Conservation (phyloP, 2,888 invertebrate genomes). For the Megastigmus dorsalis region DNA sequence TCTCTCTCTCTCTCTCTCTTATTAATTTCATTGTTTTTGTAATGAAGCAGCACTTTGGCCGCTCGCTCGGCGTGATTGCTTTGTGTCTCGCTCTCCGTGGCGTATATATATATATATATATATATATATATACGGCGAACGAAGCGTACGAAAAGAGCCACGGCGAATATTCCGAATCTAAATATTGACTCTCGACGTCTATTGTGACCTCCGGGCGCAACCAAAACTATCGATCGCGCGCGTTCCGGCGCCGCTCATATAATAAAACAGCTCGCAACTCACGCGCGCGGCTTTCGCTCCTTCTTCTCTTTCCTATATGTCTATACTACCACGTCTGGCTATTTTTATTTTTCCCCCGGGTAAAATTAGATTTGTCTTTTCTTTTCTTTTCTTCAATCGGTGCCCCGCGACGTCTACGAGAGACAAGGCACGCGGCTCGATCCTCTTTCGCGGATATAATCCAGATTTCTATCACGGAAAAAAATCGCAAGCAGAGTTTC, state of each 20-base stretch:
- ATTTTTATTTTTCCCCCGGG: not conserved
- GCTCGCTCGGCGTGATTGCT: not conserved
- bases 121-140: too few relatives aligned
- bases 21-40: not conserved
- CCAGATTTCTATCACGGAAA: not conserved
- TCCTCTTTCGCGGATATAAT: not conserved
- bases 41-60: not conserved
- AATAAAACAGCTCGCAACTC: not conserved
- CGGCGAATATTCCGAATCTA: conserved; percentile 5
- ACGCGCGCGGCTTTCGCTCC: not conserved
- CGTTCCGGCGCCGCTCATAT: too few relatives aligned
- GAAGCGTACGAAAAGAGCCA: too few relatives aligned
- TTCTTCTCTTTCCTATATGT: too few relatives aligned
- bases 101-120: too few relatives aligned
- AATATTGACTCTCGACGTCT: conserved; percentile 8
- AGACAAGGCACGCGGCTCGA: not conserved
- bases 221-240: not conserved
- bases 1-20: conserved; percentile 18
- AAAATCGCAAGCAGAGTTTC: too few relatives aligned
- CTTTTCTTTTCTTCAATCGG: too few relatives aligned
- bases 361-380: conserved; percentile 26
- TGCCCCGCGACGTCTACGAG: not conserved
- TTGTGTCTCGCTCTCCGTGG: not conserved
- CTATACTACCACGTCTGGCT: not conserved
- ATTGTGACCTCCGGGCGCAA: not conserved